A percentile compares a stretch with the other conserved stretches of the same genome.
Evolutionary conservation across 2,113 vertebrate species (phyloP).

Genomic region (Anarhynchus alexandrinus): DNA sequence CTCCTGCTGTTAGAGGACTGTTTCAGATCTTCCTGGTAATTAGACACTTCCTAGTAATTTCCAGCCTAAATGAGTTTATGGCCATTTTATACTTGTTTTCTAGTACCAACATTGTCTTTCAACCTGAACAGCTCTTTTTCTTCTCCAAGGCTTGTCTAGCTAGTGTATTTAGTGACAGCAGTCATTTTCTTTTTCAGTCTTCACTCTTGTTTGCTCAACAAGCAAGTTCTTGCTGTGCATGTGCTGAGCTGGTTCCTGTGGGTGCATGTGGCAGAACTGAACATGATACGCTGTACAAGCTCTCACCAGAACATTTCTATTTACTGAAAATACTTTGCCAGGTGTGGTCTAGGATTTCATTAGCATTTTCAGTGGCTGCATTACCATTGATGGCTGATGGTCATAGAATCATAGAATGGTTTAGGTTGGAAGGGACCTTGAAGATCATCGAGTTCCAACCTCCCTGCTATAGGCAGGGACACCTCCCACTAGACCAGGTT

Average conservation of each 20-base stretch:
- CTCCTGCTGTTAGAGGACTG: background rate
- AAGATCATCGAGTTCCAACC: too few relatives aligned
- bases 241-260: background rate
- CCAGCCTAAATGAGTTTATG: background rate
- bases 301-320: background rate
- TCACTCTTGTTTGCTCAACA: background rate
- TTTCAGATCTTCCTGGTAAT: background rate
- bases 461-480: too few relatives aligned
- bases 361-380: background rate
- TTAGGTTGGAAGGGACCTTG: too few relatives aligned
- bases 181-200: background rate
- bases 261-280: background rate
- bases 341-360: background rate
- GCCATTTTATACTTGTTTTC: background rate
- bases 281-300: accelerated
- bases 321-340: background rate
- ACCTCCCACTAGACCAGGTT: too few relatives aligned
- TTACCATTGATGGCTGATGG: background rate
- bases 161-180: background rate
- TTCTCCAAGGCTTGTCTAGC: background rate
- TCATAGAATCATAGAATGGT: background rate
- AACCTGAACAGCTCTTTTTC: background rate
- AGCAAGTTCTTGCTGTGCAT: background rate
- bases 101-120: background rate
- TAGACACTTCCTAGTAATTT: background rate